phyloP scores from a whole-genome alignment of 1,140 invertebrate genomes.

The Agrypnia vestita region DNA sequence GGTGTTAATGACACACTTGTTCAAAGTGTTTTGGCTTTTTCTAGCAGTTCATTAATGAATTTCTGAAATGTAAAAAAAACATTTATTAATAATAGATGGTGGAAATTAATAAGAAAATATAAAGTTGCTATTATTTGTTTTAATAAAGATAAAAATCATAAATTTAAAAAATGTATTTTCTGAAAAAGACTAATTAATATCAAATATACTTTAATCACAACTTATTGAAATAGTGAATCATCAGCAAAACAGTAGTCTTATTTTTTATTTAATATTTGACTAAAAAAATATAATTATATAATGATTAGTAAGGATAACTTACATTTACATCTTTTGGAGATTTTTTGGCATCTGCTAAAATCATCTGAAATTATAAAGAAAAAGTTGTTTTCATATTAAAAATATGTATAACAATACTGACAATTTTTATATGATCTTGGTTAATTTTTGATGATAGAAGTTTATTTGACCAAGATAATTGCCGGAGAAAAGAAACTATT shows the following conservation, averaged over 20 bases:
- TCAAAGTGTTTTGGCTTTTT: constrained; percentile 88
- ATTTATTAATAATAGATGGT: constrained; percentile 22
- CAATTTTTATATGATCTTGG: constrained; percentile 49
- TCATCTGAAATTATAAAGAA: constrained; percentile 74
- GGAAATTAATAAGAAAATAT: background rate
- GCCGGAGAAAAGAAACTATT: too few relatives aligned
- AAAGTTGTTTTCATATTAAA: constrained; percentile 23
- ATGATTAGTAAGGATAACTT: constrained; percentile 65
- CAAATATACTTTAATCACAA: too few relatives aligned
- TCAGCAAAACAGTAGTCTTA: too few relatives aligned
- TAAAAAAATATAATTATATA: background rate
- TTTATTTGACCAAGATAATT: too few relatives aligned
- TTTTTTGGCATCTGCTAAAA: constrained; percentile 87
- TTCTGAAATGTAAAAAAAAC: constrained; percentile 78
- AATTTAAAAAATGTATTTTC: too few relatives aligned
- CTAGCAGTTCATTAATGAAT: constrained; percentile 91
- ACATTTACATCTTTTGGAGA: constrained; percentile 89
- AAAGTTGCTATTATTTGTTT: too few relatives aligned
- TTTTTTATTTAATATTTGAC: background rate
- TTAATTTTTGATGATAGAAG: too few relatives aligned
- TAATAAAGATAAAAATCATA: too few relatives aligned
- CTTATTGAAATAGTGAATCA: too few relatives aligned
- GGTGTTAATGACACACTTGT: constrained; percentile 63
- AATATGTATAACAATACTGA: background rate
- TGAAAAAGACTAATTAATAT: too few relatives aligned